These are phyloP conservation scores for Smittia aterrima DNA, from an alignment of 2,888 invertebrate genomes.

Conservation along the genomic window DNA sequence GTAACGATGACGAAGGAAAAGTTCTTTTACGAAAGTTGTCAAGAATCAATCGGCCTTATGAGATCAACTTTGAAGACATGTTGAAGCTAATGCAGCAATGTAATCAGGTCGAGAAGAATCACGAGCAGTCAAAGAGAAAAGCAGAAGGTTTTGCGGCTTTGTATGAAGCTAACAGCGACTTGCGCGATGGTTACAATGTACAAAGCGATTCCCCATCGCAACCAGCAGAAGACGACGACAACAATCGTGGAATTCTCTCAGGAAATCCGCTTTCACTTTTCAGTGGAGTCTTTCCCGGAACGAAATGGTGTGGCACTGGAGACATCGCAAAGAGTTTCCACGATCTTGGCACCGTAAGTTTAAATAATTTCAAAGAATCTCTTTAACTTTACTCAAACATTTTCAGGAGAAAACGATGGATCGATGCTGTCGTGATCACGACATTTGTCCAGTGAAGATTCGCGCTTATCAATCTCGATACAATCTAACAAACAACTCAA, in stretches of 20 bases:
- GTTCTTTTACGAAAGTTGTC: slow-evolving; percentile 64
- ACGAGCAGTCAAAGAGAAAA: slow-evolving; percentile 19
- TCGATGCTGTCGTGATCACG: slow-evolving; percentile 85
- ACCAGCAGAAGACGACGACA: slow-evolving; percentile 8
- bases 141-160: slow-evolving; percentile 34
- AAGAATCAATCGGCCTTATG: slow-evolving; percentile 62
- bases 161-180: slow-evolving; percentile 12
- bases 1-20: slow-evolving; percentile 68
- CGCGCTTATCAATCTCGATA: slow-evolving; percentile 61
- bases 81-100: slow-evolving; percentile 77
- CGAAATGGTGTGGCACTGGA: slow-evolving; percentile 91
- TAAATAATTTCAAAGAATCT: background rate
- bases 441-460: slow-evolving; percentile 83
- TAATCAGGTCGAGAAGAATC: slow-evolving; percentile 61
- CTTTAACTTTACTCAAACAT: background rate
- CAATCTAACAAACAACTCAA: slow-evolving; percentile 77
- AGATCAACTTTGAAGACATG: slow-evolving; percentile 72
- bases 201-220: background rate
- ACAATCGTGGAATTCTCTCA: slow-evolving; percentile 52
- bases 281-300: slow-evolving; percentile 80
- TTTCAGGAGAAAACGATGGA: slow-evolving; percentile 60
- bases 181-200: slow-evolving; percentile 7
- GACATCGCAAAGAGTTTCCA: slow-evolving; percentile 81
- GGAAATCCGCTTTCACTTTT: slow-evolving; percentile 59
- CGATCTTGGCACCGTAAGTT: slow-evolving; percentile 71